phyloP scores from a whole-genome alignment of 2,888 invertebrate genomes.

The Aphrophora alni region DNA sequence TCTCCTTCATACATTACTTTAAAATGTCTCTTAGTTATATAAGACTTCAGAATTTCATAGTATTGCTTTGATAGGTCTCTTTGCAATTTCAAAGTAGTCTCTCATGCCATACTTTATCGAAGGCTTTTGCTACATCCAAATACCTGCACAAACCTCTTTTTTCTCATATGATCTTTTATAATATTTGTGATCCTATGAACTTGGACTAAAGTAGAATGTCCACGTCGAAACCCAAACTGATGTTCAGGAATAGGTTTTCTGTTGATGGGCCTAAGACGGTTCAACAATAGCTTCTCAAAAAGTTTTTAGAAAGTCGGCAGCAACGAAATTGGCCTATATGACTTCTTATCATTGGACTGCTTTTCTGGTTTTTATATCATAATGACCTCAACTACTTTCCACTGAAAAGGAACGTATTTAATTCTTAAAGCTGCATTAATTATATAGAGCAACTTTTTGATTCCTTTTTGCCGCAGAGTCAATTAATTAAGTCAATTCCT shows the following conservation, averaged over 20 bases:
- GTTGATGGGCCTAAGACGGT: slow-evolving; percentile 43
- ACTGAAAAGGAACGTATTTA: slow-evolving; percentile 44
- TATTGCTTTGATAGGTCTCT: not conserved
- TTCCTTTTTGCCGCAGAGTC: not conserved
- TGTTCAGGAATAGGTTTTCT: slow-evolving; percentile 44
- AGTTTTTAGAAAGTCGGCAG: slow-evolving; percentile 47
- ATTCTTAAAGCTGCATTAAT: slow-evolving; percentile 17
- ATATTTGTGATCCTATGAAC: slow-evolving; percentile 49
- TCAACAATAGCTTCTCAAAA: not conserved
- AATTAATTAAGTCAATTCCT: not conserved
- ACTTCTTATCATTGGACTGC: slow-evolving; percentile 35
- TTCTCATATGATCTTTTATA: slow-evolving; percentile 47
- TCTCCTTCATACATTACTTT: not conserved
- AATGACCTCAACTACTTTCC: slow-evolving; percentile 49
- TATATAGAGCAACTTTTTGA: not conserved
- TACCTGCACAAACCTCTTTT: not conserved
- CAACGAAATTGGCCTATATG: slow-evolving; percentile 51
- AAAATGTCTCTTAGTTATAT: not conserved
- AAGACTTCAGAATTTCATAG: not conserved
- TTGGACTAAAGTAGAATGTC: slow-evolving; percentile 52
- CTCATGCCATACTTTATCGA: not conserved
- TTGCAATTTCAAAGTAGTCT: not conserved
- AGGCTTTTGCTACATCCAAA: not conserved
- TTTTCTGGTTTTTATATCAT: slow-evolving; percentile 50
- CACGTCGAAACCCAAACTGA: slow-evolving; percentile 53